Evolutionary conservation across 2,113 vertebrate species (phyloP).

Genomic region (Bolborhynchus lineola): DNA sequence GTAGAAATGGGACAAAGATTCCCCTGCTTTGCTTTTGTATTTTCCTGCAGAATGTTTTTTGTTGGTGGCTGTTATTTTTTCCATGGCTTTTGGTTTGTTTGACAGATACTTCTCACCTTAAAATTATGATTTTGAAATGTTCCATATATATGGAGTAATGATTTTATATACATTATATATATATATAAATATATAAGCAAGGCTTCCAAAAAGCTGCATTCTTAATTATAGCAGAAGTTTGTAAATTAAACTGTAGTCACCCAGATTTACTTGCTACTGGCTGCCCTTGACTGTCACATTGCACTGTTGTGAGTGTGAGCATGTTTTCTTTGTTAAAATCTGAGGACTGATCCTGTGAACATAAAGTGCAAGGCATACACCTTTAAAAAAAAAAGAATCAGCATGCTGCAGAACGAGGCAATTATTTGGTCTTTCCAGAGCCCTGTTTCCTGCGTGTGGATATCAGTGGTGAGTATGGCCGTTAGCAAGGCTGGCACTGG

Average conservation of each 20-base stretch:
- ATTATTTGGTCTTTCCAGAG: slow-evolving; percentile 69
- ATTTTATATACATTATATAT: not conserved
- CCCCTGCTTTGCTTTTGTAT: not conserved
- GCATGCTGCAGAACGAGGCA: slow-evolving; percentile 59
- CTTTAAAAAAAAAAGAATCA: slow-evolving; percentile 12
- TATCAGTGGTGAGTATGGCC: slow-evolving; percentile 60
- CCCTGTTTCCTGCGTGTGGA: not conserved
- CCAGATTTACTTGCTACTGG: not conserved
- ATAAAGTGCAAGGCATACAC: slow-evolving; percentile 9
- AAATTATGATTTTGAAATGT: not conserved
- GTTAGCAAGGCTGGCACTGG: slow-evolving; percentile 61
- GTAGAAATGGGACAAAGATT: not conserved
- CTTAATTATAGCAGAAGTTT: not conserved
- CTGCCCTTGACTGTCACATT: not conserved
- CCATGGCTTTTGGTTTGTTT: not conserved
- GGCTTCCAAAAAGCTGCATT: not conserved
- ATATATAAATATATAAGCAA: not conserved
- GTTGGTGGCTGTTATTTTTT: not conserved
- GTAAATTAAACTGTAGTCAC: not conserved
- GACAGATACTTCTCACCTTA: not conserved
- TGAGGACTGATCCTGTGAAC: slow-evolving; percentile 22
- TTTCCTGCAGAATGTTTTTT: not conserved
- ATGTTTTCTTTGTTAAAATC: slow-evolving; percentile 20
- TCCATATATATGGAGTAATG: not conserved
- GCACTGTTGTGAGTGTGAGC: not conserved